Percentiles rank a stretch among this genome's conserved stretches.
Conservation (phyloP, 2,888 invertebrate species). For the Branchellion lobata region DNA sequence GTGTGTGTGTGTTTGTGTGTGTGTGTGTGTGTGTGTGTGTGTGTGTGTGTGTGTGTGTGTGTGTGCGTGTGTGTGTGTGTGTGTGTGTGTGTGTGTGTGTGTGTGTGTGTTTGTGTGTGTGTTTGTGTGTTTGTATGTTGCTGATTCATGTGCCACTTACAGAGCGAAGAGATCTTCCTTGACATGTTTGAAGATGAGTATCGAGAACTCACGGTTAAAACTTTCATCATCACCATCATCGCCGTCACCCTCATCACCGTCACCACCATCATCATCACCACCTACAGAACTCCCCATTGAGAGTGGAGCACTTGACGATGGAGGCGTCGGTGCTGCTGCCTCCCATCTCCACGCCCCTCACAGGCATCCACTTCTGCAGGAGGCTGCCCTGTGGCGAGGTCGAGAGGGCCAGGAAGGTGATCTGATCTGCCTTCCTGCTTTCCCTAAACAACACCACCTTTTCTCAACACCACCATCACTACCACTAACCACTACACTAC, state of each 20-base stretch:
- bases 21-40: not conserved
- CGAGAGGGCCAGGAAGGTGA: constrained; percentile 65
- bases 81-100: too few species aligned
- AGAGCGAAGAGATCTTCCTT: constrained; percentile 93
- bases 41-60: not conserved
- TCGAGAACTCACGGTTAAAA: constrained; percentile 76
- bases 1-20: too few species aligned
- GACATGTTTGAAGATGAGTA: constrained; percentile 99
- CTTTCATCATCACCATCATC: too few species aligned
- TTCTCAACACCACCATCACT: too few species aligned
- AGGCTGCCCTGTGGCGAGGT: constrained; percentile 94
- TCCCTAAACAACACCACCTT: not conserved
- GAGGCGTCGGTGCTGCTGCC: constrained; percentile 91
- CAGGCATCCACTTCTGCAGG: constrained; percentile 85
- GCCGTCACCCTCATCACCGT: too few species aligned
- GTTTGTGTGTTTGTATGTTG: too few species aligned
- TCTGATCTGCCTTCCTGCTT: too few species aligned
- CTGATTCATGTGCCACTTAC: too few species aligned
- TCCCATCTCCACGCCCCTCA: constrained; percentile 91
- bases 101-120: too few species aligned
- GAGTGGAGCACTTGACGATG: constrained; percentile 91
- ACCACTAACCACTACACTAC: too few species aligned
- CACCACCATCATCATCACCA: not conserved
- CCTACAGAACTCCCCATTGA: constrained; percentile 58
- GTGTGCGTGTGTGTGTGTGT: too few species aligned